These are phyloP conservation scores for Porites cylindrica DNA, from an alignment of 92 coral and sea anemone genomes.

Conservation along the genomic window DNA sequence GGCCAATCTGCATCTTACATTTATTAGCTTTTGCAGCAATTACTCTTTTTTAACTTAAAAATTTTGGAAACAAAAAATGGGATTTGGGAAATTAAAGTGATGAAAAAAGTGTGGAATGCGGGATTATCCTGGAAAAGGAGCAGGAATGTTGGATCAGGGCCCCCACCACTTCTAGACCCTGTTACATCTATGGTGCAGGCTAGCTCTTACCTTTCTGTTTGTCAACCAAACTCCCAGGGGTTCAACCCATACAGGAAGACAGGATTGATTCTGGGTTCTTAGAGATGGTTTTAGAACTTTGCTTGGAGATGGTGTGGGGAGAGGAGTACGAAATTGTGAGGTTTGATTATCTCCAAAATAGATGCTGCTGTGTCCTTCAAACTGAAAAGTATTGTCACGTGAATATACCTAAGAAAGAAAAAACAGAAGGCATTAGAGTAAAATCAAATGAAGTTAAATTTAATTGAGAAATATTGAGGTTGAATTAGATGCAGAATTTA, in stretches of 20 bases:
- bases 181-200: neutral
- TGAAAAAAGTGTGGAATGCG: too few relatives aligned
- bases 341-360: conserved; percentile 28
- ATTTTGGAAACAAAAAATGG: too few relatives aligned
- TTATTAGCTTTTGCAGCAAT: too few relatives aligned
- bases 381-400: conserved; percentile 21
- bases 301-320: conserved; percentile 50
- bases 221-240: conserved; percentile 85
- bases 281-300: conserved; percentile 33
- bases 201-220: conserved; percentile 58
- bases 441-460: too few relatives aligned
- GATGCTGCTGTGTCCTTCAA: conserved; percentile 39
- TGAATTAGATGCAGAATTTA: too few relatives aligned
- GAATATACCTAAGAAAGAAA: conserved; percentile 4
- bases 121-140: too few relatives aligned
- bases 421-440: neutral
- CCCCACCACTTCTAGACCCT: neutral
- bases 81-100: too few relatives aligned
- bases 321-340: conserved; percentile 31
- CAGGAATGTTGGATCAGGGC: too few relatives aligned
- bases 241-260: conserved; percentile 78
- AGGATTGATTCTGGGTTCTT: conserved; percentile 15
- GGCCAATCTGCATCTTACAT: too few relatives aligned
- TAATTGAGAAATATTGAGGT: too few relatives aligned
- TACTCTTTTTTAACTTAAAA: too few relatives aligned